Conservation (phyloP, 2,888 invertebrate genomes). For the Cataglyphis cursor region DNA sequence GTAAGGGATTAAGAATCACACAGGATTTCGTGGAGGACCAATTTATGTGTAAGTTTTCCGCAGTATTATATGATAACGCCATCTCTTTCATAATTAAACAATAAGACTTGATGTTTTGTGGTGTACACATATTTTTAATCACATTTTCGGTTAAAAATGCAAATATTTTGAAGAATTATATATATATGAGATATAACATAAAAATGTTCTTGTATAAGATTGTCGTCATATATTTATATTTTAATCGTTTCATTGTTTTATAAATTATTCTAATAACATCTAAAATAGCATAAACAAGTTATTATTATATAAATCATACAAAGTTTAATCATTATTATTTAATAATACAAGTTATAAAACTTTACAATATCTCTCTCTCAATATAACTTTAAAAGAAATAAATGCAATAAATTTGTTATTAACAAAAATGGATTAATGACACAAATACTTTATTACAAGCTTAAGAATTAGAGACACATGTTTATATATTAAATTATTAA, state of each 20-base stretch:
- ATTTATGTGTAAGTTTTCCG: conserved; percentile 28
- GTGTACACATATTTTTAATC: neutral
- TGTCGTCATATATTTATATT: neutral
- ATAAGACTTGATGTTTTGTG: neutral
- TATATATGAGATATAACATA: neutral
- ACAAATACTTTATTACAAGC: neutral
- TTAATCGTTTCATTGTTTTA: neutral
- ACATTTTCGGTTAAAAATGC: neutral
- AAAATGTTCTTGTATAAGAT: neutral
- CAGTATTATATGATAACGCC: neutral
- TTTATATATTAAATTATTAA: neutral
- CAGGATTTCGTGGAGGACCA: neutral
- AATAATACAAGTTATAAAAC: neutral
- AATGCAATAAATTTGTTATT: neutral
- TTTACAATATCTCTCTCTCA: neutral
- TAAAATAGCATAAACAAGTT: neutral
- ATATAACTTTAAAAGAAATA: neutral
- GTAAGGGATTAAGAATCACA: neutral
- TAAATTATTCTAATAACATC: neutral
- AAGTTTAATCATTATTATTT: neutral
- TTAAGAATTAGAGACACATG: neutral
- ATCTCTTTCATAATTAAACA: neutral
- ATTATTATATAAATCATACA: neutral
- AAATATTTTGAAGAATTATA: neutral
- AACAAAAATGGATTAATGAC: neutral